Evolutionary conservation across 2,888 invertebrate species (phyloP).

Genomic region (Achlya flavicornis): DNA sequence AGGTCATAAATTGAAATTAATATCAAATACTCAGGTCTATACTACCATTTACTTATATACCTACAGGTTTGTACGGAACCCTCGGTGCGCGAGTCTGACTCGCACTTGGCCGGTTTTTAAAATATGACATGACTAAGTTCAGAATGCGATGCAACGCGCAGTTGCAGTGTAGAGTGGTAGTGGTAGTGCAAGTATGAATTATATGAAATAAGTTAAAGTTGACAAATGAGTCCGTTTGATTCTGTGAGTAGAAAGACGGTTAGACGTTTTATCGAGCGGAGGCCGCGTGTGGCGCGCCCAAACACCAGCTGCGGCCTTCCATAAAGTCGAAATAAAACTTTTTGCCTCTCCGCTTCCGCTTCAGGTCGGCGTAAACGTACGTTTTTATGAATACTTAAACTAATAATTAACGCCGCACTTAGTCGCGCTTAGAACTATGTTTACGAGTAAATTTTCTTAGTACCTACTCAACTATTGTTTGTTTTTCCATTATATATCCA

Average conservation of each 20-base stretch:
- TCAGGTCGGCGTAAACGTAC: slow-evolving; percentile 46
- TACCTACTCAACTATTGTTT: slow-evolving; percentile 56
- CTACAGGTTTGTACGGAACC: too few relatives aligned
- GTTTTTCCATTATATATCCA: slow-evolving; percentile 51
- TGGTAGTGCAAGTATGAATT: too few relatives aligned
- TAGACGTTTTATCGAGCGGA: not conserved
- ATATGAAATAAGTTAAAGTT: too few relatives aligned
- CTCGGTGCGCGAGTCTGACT: too few relatives aligned
- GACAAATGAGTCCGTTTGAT: not conserved
- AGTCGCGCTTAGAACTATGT: slow-evolving; percentile 67
- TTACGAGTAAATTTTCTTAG: slow-evolving; percentile 66
- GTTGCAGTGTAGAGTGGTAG: too few relatives aligned
- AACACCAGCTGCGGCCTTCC: slow-evolving; percentile 58
- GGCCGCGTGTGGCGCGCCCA: slow-evolving; percentile 37
- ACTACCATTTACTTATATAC: too few relatives aligned
- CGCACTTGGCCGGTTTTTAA: too few relatives aligned
- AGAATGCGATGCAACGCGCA: too few relatives aligned
- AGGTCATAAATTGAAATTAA: too few relatives aligned
- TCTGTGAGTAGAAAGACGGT: not conserved
- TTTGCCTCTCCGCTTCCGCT: slow-evolving; percentile 46
- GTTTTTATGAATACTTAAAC: slow-evolving; percentile 74
- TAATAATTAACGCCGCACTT: slow-evolving; percentile 74
- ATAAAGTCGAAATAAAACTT: slow-evolving; percentile 58
- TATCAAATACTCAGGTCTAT: too few relatives aligned
- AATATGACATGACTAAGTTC: too few relatives aligned